A percentile compares a stretch with the other conserved stretches of the same genome.
phyloP scores from a whole-genome alignment of 2,888 invertebrate genomes.

The Bugulina stolonifera region DNA sequence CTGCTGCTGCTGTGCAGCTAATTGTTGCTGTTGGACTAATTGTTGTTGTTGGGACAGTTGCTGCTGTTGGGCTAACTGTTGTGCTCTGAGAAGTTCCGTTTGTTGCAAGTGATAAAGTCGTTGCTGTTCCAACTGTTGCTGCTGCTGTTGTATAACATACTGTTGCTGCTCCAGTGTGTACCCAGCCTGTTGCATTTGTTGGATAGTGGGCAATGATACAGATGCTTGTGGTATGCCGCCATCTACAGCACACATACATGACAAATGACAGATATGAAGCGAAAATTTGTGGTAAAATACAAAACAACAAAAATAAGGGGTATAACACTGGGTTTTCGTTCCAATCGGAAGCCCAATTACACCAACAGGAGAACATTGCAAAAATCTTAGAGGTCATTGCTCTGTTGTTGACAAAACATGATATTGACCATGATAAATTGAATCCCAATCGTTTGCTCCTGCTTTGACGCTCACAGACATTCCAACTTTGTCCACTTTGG shows the following conservation, averaged over 20 bases:
- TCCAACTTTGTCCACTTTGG: no score
- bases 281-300: no score
- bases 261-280: no score
- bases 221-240: neutral
- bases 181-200: constrained; percentile 29
- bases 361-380: no score
- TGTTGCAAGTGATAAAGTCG: constrained; percentile 29
- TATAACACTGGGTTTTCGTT: no score
- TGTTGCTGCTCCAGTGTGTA: constrained; percentile 30
- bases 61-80: constrained; percentile 29
- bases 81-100: constrained; percentile 29
- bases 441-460: no score
- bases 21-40: constrained; percentile 19
- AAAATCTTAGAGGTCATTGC: no score
- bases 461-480: no score
- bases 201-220: neutral
- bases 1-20: constrained; percentile 26
- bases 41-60: constrained; percentile 25
- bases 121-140: constrained; percentile 30
- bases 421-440: no score
- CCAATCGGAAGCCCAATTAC: neutral
- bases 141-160: constrained; percentile 29
- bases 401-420: no score
- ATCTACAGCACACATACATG: no score
- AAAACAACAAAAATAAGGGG: no score